Percentiles rank a stretch among this genome's conserved stretches.
Evolutionary conservation across 2,797 vertebrate genomes (phyloP).

Genomic region (Enteromius trimaculatus): DNA sequence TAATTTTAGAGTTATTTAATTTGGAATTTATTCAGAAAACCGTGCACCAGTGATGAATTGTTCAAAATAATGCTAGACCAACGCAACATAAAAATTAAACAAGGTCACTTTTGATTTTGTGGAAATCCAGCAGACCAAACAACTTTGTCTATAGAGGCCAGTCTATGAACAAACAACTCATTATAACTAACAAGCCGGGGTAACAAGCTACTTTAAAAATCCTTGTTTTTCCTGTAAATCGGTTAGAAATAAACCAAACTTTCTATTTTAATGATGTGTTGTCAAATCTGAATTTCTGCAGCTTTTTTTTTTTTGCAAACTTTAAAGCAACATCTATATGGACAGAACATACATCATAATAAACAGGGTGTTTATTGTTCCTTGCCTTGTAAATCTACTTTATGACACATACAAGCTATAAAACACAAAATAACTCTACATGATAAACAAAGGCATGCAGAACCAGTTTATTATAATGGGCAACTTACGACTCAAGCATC

Average conservation of each 20-base stretch:
- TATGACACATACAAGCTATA: constrained; percentile 23
- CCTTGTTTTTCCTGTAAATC: neutral
- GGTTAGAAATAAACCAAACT: neutral
- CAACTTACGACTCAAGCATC: constrained; percentile 63
- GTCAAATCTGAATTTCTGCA: constrained; percentile 6
- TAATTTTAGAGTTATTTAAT: neutral
- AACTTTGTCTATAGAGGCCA: constrained; percentile 17
- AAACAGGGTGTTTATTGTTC: constrained; percentile 1
- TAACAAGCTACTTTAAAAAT: constrained; percentile 21
- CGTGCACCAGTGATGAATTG: neutral
- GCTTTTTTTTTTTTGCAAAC: neutral
- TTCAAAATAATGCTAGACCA: neutral
- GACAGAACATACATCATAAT: constrained; percentile 1
- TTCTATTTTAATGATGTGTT: constrained; percentile 30
- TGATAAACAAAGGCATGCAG: constrained; percentile 47
- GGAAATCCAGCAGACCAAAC: constrained; percentile 14
- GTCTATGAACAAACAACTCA: constrained; percentile 46
- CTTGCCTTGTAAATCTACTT: constrained; percentile 34
- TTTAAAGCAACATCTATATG: neutral
- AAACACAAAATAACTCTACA: constrained; percentile 28
- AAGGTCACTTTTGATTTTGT: neutral
- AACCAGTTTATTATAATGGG: constrained; percentile 47
- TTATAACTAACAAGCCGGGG: constrained; percentile 31
- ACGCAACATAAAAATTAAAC: neutral
- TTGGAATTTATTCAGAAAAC: neutral